These are phyloP conservation scores for Sipha flava DNA, from an alignment of 1,140 invertebrate species.

Conservation along the genomic window DNA sequence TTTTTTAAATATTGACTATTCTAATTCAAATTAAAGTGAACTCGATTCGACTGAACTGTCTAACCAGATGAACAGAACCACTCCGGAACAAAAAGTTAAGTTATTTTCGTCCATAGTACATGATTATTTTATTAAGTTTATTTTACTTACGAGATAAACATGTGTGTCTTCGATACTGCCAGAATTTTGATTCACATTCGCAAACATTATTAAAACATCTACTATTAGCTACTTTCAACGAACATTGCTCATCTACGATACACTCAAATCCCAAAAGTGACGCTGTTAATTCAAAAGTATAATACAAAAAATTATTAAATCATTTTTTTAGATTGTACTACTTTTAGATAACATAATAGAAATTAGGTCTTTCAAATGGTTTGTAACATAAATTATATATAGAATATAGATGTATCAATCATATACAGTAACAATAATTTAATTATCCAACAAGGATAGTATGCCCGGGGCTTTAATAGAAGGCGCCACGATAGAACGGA, in stretches of 20 bases:
- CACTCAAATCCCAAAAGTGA: constrained; percentile 68
- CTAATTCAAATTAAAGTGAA: too few relatives aligned
- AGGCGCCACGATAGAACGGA: constrained; percentile 35
- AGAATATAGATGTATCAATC: background rate
- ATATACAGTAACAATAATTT: constrained; percentile 2
- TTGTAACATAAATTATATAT: background rate
- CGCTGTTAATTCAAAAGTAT: constrained; percentile 49
- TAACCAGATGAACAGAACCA: too few relatives aligned
- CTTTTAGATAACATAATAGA: background rate
- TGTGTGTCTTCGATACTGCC: constrained; percentile 77
- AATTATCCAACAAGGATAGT: constrained; percentile 2
- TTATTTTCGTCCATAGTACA: too few relatives aligned
- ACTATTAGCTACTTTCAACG: constrained; percentile 69
- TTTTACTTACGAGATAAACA: constrained; percentile 75
- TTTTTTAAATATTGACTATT: background rate
- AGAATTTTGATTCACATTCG: constrained; percentile 66
- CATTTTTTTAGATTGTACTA: background rate
- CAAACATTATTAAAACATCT: constrained; percentile 63
- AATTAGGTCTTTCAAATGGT: background rate
- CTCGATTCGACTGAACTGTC: too few relatives aligned
- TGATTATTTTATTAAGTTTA: too few relatives aligned
- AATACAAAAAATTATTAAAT: background rate
- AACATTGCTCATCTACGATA: constrained; percentile 62
- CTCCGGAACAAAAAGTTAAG: too few relatives aligned
- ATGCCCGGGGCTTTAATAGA: constrained; percentile 24